A percentile compares a stretch with the other conserved stretches of the same genome.
phyloP scores from a whole-genome alignment of 2,797 vertebrate species.

The Pseudochaenichthys georgianus region DNA sequence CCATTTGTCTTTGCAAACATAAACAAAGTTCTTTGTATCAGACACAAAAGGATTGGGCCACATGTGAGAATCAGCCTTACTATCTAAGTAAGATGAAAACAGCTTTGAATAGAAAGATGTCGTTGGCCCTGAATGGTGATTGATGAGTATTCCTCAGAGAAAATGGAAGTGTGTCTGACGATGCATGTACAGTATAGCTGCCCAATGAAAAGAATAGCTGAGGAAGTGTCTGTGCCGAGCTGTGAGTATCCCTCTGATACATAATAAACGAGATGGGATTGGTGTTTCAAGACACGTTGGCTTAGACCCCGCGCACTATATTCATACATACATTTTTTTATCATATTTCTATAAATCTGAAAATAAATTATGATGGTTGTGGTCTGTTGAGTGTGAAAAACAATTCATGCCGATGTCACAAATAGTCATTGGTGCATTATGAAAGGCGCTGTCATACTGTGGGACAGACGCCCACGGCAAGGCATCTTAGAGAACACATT shows the following conservation, averaged over 20 bases:
- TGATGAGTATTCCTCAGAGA: slow-evolving; percentile 33
- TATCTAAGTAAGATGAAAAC: slow-evolving; percentile 24
- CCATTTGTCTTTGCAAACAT: slow-evolving; percentile 37
- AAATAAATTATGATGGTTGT: background rate
- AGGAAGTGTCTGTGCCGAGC: too few species aligned
- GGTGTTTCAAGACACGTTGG: too few species aligned
- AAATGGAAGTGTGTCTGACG: slow-evolving; percentile 26
- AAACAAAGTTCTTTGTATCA: slow-evolving; percentile 33
- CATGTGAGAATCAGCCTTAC: slow-evolving; percentile 35
- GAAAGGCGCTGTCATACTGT: slow-evolving; percentile 31
- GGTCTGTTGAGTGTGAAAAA: slow-evolving; percentile 15
- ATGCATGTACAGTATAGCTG: slow-evolving; percentile 2
- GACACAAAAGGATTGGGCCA: slow-evolving; percentile 14
- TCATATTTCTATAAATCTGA: background rate
- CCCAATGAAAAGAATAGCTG: too few species aligned
- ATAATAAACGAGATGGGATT: too few species aligned
- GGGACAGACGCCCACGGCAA: slow-evolving; percentile 38
- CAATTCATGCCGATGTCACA: slow-evolving; percentile 15
- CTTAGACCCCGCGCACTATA: too few species aligned
- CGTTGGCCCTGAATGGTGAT: slow-evolving; percentile 48
- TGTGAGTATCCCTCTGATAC: too few species aligned
- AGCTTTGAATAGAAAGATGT: slow-evolving; percentile 29
- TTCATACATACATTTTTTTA: too few species aligned
- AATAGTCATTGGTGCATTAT: slow-evolving; percentile 44
- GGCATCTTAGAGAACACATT: slow-evolving; percentile 39